Evolutionary conservation across 2,888 invertebrate species (phyloP).

Genomic region (Myathropa florea): DNA sequence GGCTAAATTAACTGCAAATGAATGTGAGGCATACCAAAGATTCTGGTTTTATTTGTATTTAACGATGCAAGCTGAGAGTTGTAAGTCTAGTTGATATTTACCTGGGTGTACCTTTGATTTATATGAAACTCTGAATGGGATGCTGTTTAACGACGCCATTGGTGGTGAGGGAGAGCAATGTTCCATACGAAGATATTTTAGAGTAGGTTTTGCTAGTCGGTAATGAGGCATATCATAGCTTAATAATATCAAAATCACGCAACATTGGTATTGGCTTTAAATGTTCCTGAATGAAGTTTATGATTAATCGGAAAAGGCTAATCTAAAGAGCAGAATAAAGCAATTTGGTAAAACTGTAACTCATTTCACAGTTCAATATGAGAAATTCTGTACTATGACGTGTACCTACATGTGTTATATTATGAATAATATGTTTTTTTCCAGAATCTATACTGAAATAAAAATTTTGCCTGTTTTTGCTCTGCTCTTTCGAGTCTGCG

Average conservation of each 20-base stretch:
- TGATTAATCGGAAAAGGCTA: too few species aligned
- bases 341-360: too few species aligned
- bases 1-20: slow-evolving; percentile 59
- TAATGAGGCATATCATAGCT: background rate
- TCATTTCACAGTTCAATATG: too few species aligned
- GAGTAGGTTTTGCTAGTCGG: background rate
- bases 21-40: slow-evolving; percentile 45
- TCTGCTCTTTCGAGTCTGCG: too few species aligned
- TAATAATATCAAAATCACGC: background rate
- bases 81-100: slow-evolving; percentile 22
- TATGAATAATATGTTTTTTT: too few species aligned
- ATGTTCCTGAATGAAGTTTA: too few species aligned
- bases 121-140: background rate
- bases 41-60: slow-evolving; percentile 42
- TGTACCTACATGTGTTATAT: too few species aligned
- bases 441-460: too few species aligned
- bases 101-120: slow-evolving; percentile 13
- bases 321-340: too few species aligned
- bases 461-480: too few species aligned
- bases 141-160: slow-evolving; percentile 10
- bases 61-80: slow-evolving; percentile 24
- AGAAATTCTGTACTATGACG: too few species aligned
- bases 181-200: background rate
- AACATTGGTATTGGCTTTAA: background rate
- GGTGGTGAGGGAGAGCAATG: background rate